Percentiles rank a stretch among this genome's conserved stretches.
phyloP scores from a whole-genome alignment of 2,797 vertebrate genomes.

The Iguana delicatissima region DNA sequence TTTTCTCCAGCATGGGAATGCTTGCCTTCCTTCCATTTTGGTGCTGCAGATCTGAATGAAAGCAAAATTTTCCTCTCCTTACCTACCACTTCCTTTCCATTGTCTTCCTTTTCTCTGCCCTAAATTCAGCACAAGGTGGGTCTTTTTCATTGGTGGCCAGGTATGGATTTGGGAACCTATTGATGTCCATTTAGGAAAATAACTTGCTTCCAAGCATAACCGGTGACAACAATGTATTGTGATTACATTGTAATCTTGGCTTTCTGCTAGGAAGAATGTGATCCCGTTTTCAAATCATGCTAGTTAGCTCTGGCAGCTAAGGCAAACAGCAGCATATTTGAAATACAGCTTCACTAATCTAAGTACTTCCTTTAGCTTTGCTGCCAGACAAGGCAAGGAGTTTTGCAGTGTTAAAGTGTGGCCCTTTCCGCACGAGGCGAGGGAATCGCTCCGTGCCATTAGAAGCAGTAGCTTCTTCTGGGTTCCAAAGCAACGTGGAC shows the following conservation, averaged over 20 bases:
- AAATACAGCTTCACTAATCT: neutral
- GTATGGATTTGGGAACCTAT: neutral
- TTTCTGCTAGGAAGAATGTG: neutral
- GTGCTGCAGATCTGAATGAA: neutral
- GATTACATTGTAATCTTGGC: neutral
- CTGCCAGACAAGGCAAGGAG: neutral
- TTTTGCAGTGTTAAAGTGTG: neutral
- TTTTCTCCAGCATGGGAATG: neutral
- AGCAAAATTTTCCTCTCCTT: neutral
- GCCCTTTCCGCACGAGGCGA: too few relatives aligned
- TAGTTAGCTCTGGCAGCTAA: slow-evolving; percentile 13
- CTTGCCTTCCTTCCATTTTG: neutral
- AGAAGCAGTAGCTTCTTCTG: too few relatives aligned
- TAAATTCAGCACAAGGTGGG: neutral
- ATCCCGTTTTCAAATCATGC: neutral
- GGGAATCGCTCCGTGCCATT: too few relatives aligned
- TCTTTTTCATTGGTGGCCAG: neutral
- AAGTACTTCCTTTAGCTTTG: neutral
- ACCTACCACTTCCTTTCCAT: neutral
- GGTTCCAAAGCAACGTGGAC: too few relatives aligned
- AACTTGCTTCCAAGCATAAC: neutral
- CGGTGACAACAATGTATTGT: neutral
- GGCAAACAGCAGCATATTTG: neutral
- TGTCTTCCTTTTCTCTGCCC: neutral
- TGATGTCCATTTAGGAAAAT: neutral